phyloP scores from a whole-genome alignment of 2,888 invertebrate genomes.

The Dryadula phaetusa region DNA sequence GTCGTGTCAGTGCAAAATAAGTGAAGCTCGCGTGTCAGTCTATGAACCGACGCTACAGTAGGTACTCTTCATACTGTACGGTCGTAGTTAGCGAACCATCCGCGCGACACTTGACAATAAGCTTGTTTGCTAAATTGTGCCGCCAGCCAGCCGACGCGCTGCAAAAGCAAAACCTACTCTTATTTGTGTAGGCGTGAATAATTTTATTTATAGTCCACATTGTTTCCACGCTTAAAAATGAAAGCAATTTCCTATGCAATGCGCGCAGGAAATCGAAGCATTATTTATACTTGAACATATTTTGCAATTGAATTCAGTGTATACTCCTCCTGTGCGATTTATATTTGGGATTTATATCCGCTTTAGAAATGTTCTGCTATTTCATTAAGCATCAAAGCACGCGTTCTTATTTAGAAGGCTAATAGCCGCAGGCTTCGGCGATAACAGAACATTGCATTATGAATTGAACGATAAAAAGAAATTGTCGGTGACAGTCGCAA shows the following conservation, averaged over 20 bases:
- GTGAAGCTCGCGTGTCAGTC: slow-evolving; percentile 45
- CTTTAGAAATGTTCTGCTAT: slow-evolving; percentile 46
- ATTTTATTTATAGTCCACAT: slow-evolving; percentile 55
- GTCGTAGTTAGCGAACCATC: slow-evolving; percentile 44
- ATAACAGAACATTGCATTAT: slow-evolving; percentile 45
- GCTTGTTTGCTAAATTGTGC: slow-evolving; percentile 59
- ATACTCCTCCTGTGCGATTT: slow-evolving; percentile 25
- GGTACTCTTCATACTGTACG: slow-evolving; percentile 52
- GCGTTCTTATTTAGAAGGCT: slow-evolving; percentile 42
- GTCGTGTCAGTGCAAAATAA: slow-evolving; percentile 59
- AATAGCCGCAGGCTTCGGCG: slow-evolving; percentile 47
- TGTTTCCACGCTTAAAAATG: slow-evolving; percentile 61
- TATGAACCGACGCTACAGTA: slow-evolving; percentile 49
- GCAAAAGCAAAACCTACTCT: slow-evolving; percentile 44
- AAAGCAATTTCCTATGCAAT: slow-evolving; percentile 61
- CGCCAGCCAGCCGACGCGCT: slow-evolving; percentile 38
- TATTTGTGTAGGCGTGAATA: slow-evolving; percentile 49
- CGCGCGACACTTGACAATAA: slow-evolving; percentile 60
- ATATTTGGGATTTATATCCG: slow-evolving; percentile 38
- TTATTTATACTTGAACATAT: slow-evolving; percentile 44
- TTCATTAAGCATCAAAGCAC: slow-evolving; percentile 55
- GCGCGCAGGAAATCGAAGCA: slow-evolving; percentile 51
- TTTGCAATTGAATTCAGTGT: slow-evolving; percentile 38
- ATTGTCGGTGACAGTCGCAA: slow-evolving; percentile 49
- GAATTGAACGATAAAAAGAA: slow-evolving; percentile 49